Evolutionary conservation across 2,888 invertebrate genomes (phyloP).

Genomic region (Cryptus viduatorius): DNA sequence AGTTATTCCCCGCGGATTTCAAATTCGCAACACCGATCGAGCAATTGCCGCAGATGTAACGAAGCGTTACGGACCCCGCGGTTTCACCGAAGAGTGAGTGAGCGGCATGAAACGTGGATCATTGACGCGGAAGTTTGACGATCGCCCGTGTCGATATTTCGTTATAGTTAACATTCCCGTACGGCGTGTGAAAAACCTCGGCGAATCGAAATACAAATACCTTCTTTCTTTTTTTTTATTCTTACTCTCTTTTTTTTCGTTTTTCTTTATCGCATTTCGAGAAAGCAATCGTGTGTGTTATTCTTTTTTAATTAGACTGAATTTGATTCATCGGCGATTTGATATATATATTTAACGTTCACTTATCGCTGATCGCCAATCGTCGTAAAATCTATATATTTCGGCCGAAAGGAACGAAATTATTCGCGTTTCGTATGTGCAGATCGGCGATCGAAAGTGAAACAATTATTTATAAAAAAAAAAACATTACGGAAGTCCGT

Average conservation of each 20-base stretch:
- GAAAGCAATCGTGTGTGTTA: not conserved
- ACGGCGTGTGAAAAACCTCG: constrained; percentile 42
- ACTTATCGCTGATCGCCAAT: constrained; percentile 3
- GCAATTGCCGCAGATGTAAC: constrained; percentile 94
- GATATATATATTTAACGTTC: not conserved
- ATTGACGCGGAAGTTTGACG: not conserved
- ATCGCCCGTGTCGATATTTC: constrained; percentile 21
- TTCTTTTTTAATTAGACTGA: constrained; percentile 40
- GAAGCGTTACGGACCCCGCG: constrained; percentile 3
- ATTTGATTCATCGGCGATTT: constrained; percentile 5
- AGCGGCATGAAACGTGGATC: not conserved
- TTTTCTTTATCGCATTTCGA: not conserved
- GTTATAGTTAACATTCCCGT: constrained; percentile 59
- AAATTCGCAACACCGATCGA: constrained; percentile 98
- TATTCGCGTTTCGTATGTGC: not conserved
- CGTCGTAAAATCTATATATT: not conserved
- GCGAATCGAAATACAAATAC: constrained; percentile 24
- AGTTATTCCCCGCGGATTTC: constrained; percentile 98
- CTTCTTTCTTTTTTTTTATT: constrained; percentile 12
- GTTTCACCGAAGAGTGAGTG: not conserved
- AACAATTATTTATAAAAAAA: not conserved
- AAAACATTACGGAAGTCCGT: not conserved
- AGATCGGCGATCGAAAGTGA: not conserved
- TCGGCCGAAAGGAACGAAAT: not conserved
- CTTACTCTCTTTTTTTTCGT: not conserved